phyloP scores from a whole-genome alignment of 2,113 vertebrate genomes.

The Anseranas semipalmata region DNA sequence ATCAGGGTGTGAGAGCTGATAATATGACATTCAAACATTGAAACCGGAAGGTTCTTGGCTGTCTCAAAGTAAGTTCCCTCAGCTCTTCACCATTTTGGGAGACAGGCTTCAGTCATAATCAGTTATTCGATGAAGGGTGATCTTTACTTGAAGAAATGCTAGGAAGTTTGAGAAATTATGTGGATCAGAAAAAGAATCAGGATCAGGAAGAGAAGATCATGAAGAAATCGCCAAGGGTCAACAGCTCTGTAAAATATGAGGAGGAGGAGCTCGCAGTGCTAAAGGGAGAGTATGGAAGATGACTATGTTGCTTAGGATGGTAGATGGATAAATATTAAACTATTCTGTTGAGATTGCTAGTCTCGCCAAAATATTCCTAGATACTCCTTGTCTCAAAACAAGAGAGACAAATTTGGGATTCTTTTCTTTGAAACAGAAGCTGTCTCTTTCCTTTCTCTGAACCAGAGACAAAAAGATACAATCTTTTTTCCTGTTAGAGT shows the following conservation, averaged over 20 bases:
- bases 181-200: not conserved
- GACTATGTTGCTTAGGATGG: not conserved
- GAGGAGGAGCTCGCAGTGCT: not conserved
- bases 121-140: not conserved
- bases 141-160: not conserved
- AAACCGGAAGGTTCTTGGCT: not conserved
- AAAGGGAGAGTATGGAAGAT: not conserved
- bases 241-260: not conserved
- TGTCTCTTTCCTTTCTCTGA: not conserved
- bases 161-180: not conserved
- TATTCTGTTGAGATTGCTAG: not conserved
- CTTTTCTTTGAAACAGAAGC: not conserved
- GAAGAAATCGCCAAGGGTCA: not conserved
- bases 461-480: not conserved
- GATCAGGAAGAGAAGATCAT: not conserved
- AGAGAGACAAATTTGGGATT: not conserved
- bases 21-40: fast-evolving
- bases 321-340: not conserved
- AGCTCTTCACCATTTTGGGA: not conserved
- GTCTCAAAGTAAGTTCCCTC: not conserved
- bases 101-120: not conserved
- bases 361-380: not conserved
- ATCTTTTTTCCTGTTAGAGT: not conserved
- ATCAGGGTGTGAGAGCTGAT: fast-evolving
- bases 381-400: not conserved